These are phyloP conservation scores for Zaprionus africanus DNA, from an alignment of 1,140 invertebrate species.

Conservation along the genomic window DNA sequence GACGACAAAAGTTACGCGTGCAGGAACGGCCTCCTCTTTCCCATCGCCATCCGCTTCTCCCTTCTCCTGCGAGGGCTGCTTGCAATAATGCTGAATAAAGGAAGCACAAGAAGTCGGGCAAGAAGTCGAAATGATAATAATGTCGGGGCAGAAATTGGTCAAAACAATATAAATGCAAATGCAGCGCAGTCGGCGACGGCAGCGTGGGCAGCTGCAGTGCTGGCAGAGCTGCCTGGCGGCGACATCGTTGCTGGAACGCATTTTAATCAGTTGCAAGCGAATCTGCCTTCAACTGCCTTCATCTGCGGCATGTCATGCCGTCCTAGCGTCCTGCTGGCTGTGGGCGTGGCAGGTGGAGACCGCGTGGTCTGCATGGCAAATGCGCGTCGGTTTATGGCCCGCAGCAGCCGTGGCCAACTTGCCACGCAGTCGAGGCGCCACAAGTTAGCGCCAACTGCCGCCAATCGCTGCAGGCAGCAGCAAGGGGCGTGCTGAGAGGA, in stretches of 20 bases:
- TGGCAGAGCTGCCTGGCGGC: slow-evolving; percentile 5
- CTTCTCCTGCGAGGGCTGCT: slow-evolving; percentile 9
- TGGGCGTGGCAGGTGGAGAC: slow-evolving; percentile 38
- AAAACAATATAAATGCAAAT: slow-evolving; percentile 84
- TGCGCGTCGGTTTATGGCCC: slow-evolving; percentile 56
- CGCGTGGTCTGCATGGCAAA: slow-evolving; percentile 62
- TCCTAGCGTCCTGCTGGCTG: too few species aligned
- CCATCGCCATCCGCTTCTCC: neutral
- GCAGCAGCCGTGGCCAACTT: slow-evolving; percentile 43
- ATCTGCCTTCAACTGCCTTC: slow-evolving; percentile 10
- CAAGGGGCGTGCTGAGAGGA: too few species aligned
- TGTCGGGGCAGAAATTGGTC: slow-evolving; percentile 64
- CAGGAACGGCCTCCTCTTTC: neutral
- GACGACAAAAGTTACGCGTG: too few species aligned
- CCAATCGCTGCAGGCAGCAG: neutral
- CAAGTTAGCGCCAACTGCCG: slow-evolving; percentile 20
- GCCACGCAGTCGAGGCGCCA: slow-evolving; percentile 23
- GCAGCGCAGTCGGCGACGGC: slow-evolving; percentile 44
- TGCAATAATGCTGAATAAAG: slow-evolving; percentile 52
- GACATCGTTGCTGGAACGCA: slow-evolving; percentile 60
- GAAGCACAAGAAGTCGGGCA: slow-evolving; percentile 16
- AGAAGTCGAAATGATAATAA: slow-evolving; percentile 64
- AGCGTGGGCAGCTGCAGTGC: neutral
- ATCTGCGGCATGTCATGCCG: too few species aligned
- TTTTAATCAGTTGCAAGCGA: slow-evolving; percentile 72